Evolutionary conservation across 2,888 invertebrate species (phyloP).

Genomic region (Chloromyia formosa): DNA sequence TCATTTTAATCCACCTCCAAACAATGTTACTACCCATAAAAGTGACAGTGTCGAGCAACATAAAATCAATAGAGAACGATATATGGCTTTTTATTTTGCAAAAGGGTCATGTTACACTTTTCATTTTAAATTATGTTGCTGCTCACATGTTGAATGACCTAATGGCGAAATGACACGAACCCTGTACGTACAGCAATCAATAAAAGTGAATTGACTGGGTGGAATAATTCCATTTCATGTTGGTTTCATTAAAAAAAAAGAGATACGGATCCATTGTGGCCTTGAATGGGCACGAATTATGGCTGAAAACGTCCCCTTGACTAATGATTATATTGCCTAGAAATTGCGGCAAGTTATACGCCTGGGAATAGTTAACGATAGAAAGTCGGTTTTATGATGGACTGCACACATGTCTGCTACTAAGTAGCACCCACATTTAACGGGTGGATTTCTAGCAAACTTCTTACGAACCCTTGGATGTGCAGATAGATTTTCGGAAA

Average conservation of each 20-base stretch:
- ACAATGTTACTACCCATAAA: too few species aligned
- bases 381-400: too few species aligned
- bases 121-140: not conserved
- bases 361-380: too few species aligned
- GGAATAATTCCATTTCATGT: too few species aligned
- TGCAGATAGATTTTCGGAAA: too few species aligned
- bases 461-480: too few species aligned
- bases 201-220: not conserved
- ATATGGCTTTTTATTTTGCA: slow-evolving; percentile 1
- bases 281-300: slow-evolving; percentile 6
- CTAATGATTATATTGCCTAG: not conserved
- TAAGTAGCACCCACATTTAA: too few species aligned
- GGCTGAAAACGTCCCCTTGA: not conserved
- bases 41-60: too few species aligned
- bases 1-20: too few species aligned
- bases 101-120: slow-evolving; percentile 29
- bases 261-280: not conserved
- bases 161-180: slow-evolving; percentile 3
- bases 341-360: not conserved
- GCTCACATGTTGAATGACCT: not conserved
- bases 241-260: too few species aligned
- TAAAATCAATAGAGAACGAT: slow-evolving; percentile 7
- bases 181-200: not conserved
- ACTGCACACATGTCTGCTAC: too few species aligned
- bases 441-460: too few species aligned